Conservation (phyloP, 2,113 vertebrate genomes). For the Alaudala cheleensis region DNA sequence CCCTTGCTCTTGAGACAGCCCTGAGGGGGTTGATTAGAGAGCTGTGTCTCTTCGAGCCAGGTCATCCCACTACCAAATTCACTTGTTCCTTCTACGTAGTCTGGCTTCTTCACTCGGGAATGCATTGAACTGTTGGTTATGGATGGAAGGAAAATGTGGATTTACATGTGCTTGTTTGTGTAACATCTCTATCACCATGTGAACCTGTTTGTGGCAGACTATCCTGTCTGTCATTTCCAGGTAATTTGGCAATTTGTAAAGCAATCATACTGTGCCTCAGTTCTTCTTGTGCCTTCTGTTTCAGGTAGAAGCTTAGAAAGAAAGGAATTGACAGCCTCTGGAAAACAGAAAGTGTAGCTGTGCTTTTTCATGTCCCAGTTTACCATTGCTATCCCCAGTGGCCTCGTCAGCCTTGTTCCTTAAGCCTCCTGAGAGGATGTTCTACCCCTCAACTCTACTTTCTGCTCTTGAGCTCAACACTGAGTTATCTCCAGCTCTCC, state of each 20-base stretch:
- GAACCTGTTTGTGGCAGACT: background rate
- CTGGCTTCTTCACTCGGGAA: background rate
- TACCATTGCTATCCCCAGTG: background rate
- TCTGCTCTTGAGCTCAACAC: background rate
- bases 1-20: background rate
- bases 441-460: background rate
- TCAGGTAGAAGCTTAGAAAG: background rate
- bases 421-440: background rate
- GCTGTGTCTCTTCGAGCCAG: background rate
- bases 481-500: background rate
- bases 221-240: background rate
- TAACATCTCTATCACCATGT: background rate
- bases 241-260: background rate
- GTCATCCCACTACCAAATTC: background rate
- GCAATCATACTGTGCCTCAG: background rate
- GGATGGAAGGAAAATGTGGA: background rate
- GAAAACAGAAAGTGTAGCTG: background rate
- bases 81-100: background rate
- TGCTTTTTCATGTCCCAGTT: background rate
- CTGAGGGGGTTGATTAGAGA: background rate
- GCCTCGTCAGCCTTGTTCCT: background rate
- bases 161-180: background rate
- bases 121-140: background rate
- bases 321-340: background rate
- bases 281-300: background rate